phyloP scores from a whole-genome alignment of 1,140 invertebrate species.

The Plodia interpunctella region DNA sequence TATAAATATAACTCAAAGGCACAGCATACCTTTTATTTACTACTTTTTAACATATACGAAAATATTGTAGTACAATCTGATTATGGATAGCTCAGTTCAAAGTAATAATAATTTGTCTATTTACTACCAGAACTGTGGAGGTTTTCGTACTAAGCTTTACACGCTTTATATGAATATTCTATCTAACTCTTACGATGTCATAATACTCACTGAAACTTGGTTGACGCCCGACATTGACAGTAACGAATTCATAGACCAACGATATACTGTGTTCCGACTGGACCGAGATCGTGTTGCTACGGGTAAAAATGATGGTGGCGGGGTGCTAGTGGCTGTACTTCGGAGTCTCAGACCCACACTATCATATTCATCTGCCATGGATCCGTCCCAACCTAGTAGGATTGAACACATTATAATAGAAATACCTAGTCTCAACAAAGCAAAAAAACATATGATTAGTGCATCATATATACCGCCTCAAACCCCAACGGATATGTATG shows the following conservation, averaged over 20 bases:
- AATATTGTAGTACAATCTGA: too few species aligned
- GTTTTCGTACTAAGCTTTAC: conserved; percentile 13
- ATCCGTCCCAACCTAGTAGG: background rate
- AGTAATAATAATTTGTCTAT: background rate
- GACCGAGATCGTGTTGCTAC: background rate
- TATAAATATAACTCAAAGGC: too few species aligned
- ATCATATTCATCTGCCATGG: background rate
- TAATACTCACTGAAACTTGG: conserved; percentile 11
- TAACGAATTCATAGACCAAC: conserved; percentile 10
- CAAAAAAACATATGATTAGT: background rate
- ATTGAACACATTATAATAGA: background rate
- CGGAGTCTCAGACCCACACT: background rate
- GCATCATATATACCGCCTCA: background rate
- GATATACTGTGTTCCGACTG: background rate
- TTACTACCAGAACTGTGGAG: conserved; percentile 20
- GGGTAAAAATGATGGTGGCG: conserved; percentile 4
- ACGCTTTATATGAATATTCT: background rate
- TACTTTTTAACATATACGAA: too few species aligned
- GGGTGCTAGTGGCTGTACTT: conserved; percentile 8
- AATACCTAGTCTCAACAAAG: background rate
- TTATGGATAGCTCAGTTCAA: too few species aligned
- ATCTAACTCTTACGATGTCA: conserved; percentile 12
- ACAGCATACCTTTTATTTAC: too few species aligned
- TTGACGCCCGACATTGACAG: background rate
- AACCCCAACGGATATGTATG: background rate